Base-by-base conservation (phyloP, 2,888 invertebrate genomes). In the Idaea biselata region DNA sequence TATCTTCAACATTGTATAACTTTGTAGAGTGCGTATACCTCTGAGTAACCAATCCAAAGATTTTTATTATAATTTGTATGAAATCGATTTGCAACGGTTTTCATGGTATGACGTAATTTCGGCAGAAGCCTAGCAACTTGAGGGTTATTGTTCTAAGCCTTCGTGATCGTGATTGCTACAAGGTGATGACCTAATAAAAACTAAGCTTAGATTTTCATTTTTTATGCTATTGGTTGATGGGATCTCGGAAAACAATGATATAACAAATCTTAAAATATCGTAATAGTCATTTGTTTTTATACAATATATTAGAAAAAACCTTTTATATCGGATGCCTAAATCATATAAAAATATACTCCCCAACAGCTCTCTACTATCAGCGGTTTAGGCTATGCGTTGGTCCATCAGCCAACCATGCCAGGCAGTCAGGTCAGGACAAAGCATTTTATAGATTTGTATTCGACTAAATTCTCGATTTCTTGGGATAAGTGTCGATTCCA, bases 21-120 rank as follows among this genome's bases (percentile, higher is more conserved):
- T 18, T 56, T 25, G 25, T 25, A 25, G 25, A 25, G 25, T 25
- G 25, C 25, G 25, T 25, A 25, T 44, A 44, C 44, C 44, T 44
- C 56, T 56, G 32, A 56, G 58, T 54, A 59, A 60, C 33, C 31
- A 60, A 60, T 58, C 31, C 53, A 31, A 58, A 58, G 18, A 55
- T 54, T 60, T 59, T 60, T 55, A 66, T 59, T 58, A 62, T 63
- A 68, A 71, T 73, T 64, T 71, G 62, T 68, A 73, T 74, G 70
- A 78, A 87, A 87, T 87, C 81, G 77, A 87, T 88, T 84, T 70
- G 75, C 67, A 72, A 83, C 80, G 83, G 80, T 68, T 76, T 79
- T 73, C 63, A 64, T 60, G 62, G 68, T 74, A 80, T 88, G 86
- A 87, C 83, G 86, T 84, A 87, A 87, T 71, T 66, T 65, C 64